These are phyloP conservation scores for Laspeyria flexula DNA, from an alignment of 2,888 invertebrate species.

Conservation along the genomic window DNA sequence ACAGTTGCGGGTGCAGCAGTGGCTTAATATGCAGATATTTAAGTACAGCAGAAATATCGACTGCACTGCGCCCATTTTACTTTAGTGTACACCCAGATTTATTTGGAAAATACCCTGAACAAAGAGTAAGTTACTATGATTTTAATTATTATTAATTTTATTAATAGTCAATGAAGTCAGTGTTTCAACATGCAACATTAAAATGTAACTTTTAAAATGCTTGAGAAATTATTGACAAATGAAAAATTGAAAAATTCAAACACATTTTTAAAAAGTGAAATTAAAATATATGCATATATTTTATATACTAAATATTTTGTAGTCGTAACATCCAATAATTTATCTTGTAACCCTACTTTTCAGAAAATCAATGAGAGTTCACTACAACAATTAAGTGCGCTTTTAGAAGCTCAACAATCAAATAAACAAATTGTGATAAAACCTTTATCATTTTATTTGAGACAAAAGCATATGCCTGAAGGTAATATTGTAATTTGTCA, in stretches of 20 bases:
- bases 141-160: too few relatives aligned
- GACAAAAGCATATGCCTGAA: slow-evolving; percentile 87
- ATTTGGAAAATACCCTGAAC: slow-evolving; percentile 95
- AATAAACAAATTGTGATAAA: slow-evolving; percentile 87
- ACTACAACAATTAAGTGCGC: slow-evolving; percentile 93
- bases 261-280: too few relatives aligned
- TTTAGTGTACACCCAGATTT: slow-evolving; percentile 98
- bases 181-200: too few relatives aligned
- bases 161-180: too few relatives aligned
- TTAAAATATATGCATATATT: too few relatives aligned
- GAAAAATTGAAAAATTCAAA: too few relatives aligned
- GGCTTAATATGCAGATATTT: slow-evolving; percentile 73
- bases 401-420: slow-evolving; percentile 92
- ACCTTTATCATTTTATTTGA: slow-evolving; percentile 91
- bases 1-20: slow-evolving; percentile 55
- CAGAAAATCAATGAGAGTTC: slow-evolving; percentile 96
- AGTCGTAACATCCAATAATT: too few relatives aligned
- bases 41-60: slow-evolving; percentile 94
- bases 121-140: slow-evolving; percentile 87
- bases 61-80: slow-evolving; percentile 96
- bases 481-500: slow-evolving; percentile 54
- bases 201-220: too few relatives aligned
- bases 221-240: too few relatives aligned
- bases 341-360: too few relatives aligned
- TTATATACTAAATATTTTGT: too few relatives aligned